A percentile compares a stretch with the other conserved stretches of the same genome.
phyloP scores from a whole-genome alignment of 2,888 invertebrate genomes.

The Synanthedon myopaeformis region DNA sequence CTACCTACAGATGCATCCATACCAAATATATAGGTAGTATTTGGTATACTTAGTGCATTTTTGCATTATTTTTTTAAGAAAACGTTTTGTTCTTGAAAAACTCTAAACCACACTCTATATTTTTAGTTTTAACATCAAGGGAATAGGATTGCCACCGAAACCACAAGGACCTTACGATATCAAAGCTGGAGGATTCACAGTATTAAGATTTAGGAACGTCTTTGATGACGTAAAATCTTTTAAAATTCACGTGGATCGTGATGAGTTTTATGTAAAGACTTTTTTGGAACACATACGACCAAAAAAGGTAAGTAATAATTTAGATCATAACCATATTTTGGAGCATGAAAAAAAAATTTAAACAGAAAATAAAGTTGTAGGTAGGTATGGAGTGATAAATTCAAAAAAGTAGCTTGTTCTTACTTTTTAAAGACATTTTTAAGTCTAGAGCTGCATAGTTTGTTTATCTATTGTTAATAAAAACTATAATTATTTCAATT shows the following conservation, averaged over 20 bases:
- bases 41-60: background rate
- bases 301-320: conserved; percentile 21
- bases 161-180: conserved; percentile 53
- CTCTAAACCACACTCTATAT: background rate
- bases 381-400: too few relatives aligned
- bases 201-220: conserved; percentile 48
- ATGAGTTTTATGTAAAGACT: conserved; percentile 44
- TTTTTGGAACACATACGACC: conserved; percentile 21
- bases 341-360: too few relatives aligned
- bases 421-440: too few relatives aligned
- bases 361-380: too few relatives aligned
- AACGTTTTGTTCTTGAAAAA: background rate
- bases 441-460: too few relatives aligned
- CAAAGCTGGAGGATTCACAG: conserved; percentile 30
- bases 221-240: conserved; percentile 41
- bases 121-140: conserved; percentile 46
- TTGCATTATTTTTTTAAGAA: background rate
- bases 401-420: too few relatives aligned
- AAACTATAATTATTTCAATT: too few relatives aligned
- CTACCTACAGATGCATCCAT: too few relatives aligned
- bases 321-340: too few relatives aligned
- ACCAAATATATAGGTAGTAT: background rate
- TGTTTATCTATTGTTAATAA: too few relatives aligned
- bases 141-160: conserved; percentile 40
- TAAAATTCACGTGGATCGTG: conserved; percentile 37